phyloP scores from a whole-genome alignment of 2,888 invertebrate genomes.

The Hirudinaria manillensis region DNA sequence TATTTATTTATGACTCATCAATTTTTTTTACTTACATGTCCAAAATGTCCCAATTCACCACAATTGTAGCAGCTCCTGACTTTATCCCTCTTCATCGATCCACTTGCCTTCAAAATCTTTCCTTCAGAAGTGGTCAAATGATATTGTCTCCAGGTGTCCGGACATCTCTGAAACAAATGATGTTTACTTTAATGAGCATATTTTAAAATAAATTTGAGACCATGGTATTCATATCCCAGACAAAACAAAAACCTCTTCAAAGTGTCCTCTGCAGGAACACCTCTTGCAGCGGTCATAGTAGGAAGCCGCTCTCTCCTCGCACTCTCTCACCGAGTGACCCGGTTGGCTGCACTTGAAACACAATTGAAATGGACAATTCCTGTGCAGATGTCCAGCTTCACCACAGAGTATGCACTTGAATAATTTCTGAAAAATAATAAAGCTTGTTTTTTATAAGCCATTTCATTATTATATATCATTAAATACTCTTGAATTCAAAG shows the following conservation, averaged over 20 bases:
- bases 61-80: slow-evolving; percentile 22
- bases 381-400: slow-evolving; percentile 14
- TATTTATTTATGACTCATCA: neutral
- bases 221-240: too few species aligned
- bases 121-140: slow-evolving; percentile 16
- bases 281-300: slow-evolving; percentile 8
- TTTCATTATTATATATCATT: too few species aligned
- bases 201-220: neutral
- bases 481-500: too few species aligned
- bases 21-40: slow-evolving; percentile 20
- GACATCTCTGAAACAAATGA: slow-evolving; percentile 13
- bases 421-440: slow-evolving; percentile 22
- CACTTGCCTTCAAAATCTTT: neutral
- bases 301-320: neutral
- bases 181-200: neutral
- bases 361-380: neutral
- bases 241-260: slow-evolving; percentile 16
- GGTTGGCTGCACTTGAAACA: slow-evolving; percentile 25
- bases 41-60: slow-evolving; percentile 14
- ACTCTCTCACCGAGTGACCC: slow-evolving; percentile 14
- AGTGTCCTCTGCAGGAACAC: slow-evolving; percentile 15
- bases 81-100: slow-evolving; percentile 5
- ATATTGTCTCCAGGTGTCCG: slow-evolving; percentile 30
- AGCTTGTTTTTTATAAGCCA: too few species aligned
- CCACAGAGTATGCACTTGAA: slow-evolving; percentile 19